Conservation (phyloP, 2,113 vertebrate species). For the Eonycteris spelaea region DNA sequence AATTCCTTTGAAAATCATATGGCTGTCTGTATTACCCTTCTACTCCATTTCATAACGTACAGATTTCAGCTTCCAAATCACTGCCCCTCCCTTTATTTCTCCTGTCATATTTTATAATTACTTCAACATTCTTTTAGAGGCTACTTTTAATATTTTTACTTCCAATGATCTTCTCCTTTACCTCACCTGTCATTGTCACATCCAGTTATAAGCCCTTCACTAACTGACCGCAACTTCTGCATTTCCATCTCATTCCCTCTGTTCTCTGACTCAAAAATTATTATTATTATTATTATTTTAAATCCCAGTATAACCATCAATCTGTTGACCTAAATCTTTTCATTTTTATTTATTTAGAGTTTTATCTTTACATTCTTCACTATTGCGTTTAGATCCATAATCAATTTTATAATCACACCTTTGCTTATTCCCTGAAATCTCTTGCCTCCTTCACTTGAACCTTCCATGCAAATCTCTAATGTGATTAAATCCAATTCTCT, state of each 20-base stretch:
- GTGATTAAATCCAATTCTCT: not conserved
- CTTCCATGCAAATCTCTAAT: not conserved
- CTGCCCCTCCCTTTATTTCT: not conserved
- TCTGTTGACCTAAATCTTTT: not conserved
- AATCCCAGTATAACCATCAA: not conserved
- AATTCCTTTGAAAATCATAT: not conserved
- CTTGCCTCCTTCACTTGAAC: not conserved
- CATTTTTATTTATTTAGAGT: not conserved
- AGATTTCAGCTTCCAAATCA: not conserved
- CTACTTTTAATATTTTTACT: not conserved
- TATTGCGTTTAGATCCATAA: not conserved
- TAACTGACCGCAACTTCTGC: not conserved
- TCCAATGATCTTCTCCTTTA: not conserved
- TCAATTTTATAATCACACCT: not conserved
- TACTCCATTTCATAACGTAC: not conserved
- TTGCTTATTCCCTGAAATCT: not conserved
- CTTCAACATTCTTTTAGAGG: not conserved
- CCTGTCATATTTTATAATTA: not conserved
- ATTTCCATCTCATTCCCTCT: not conserved
- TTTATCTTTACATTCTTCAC: not conserved
- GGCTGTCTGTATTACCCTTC: rapidly evolving
- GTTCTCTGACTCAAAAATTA: not conserved
- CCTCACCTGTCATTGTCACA: not conserved
- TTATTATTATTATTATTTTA: not conserved
- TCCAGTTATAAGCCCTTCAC: not conserved